Conservation (phyloP, 2,888 invertebrate species). For the Chrysopilus asiliformis region DNA sequence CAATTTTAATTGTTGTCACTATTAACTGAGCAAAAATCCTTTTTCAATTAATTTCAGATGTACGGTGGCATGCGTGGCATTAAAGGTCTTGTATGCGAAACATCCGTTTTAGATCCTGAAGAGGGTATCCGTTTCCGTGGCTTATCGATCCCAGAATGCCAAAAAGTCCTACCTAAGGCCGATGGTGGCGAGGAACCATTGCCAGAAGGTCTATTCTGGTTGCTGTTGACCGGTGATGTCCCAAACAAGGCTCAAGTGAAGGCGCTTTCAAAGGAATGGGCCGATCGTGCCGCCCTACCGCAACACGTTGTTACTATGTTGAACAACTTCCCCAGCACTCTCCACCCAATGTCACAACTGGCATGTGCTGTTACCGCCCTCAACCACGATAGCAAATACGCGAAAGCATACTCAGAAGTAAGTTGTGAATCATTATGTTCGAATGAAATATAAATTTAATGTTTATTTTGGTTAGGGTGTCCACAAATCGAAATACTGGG, state of each 20-base stretch:
- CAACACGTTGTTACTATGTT: conserved; percentile 69
- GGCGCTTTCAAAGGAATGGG: conserved; percentile 64
- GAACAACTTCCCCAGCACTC: conserved; percentile 63
- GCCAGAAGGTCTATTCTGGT: conserved; percentile 92
- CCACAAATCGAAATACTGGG: conserved; percentile 68
- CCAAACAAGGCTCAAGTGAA: conserved; percentile 67
- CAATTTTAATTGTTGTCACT: too few relatives aligned
- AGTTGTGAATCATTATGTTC: not conserved
- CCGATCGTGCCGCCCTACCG: conserved; percentile 53
- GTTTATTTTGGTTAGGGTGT: conserved; percentile 39
- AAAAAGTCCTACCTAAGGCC: conserved; percentile 73
- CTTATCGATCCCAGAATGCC: conserved; percentile 83
- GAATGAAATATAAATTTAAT: conserved; percentile 2
- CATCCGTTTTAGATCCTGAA: conserved; percentile 83
- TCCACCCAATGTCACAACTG: conserved; percentile 83
- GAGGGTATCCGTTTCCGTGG: conserved; percentile 91
- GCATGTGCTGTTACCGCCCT: conserved; percentile 66
- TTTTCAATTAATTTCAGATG: conserved; percentile 38
- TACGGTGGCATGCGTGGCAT: conserved; percentile 93
- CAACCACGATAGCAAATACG: conserved; percentile 73
- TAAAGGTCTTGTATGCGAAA: conserved; percentile 82
- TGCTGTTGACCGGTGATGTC: conserved; percentile 77
- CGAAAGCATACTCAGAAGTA: conserved; percentile 52
- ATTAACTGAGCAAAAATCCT: too few relatives aligned
- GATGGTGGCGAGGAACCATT: conserved; percentile 66